Evolutionary conservation across 2,888 invertebrate genomes (phyloP).

Genomic region (Calliopum simillimum): DNA sequence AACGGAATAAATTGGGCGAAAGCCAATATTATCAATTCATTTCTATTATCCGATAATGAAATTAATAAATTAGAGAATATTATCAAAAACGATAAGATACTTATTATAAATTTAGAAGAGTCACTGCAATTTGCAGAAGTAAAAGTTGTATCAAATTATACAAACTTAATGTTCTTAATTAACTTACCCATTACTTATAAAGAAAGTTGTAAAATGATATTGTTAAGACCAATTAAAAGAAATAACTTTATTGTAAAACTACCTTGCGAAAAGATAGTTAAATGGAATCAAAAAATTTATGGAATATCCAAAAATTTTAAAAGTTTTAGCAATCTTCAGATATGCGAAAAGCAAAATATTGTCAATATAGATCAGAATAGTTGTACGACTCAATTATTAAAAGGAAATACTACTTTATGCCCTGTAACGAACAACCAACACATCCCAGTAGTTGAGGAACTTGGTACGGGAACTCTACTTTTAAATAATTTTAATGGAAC

Average conservation of each 20-base stretch:
- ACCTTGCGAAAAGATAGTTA: slow-evolving; percentile 34
- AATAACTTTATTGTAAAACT: slow-evolving; percentile 31
- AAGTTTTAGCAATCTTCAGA: background rate
- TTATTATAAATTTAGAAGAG: slow-evolving; percentile 43
- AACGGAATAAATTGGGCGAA: slow-evolving; percentile 43
- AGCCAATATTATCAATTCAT: slow-evolving; percentile 40
- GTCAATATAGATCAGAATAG: too few species aligned
- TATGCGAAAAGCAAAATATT: slow-evolving; percentile 4
- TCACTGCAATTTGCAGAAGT: slow-evolving; percentile 46
- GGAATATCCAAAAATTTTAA: slow-evolving; percentile 8
- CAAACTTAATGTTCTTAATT: slow-evolving; percentile 41
- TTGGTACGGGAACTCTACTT: too few species aligned
- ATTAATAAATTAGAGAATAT: slow-evolving; percentile 38
- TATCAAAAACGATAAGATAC: slow-evolving; percentile 40
- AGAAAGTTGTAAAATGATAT: slow-evolving; percentile 38
- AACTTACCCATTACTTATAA: slow-evolving; percentile 44
- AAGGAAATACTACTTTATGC: too few species aligned
- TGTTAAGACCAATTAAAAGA: slow-evolving; percentile 42
- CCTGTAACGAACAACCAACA: too few species aligned
- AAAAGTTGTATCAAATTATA: slow-evolving; percentile 38
- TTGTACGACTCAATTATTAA: too few species aligned
- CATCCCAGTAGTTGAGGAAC: too few species aligned
- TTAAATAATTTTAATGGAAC: too few species aligned
- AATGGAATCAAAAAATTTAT: slow-evolving; percentile 36
- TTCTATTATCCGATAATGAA: slow-evolving; percentile 42